Base-by-base conservation (phyloP, 2,888 invertebrate genomes). In the Thymelicus lineola region DNA sequence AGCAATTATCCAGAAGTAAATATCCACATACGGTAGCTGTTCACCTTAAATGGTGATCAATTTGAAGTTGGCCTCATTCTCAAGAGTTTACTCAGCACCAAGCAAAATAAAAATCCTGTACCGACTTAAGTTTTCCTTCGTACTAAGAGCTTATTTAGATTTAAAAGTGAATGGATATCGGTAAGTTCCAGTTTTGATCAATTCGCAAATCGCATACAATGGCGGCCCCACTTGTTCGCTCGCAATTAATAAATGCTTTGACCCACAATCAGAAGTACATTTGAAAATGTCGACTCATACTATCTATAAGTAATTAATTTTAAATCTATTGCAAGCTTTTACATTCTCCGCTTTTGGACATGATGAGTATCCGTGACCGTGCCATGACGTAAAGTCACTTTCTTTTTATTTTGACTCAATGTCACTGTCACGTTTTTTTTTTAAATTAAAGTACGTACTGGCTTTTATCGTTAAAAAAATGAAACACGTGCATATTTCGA, bases 201-300 rank as follows among this genome's bases (percentile, higher is more conserved):
- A 86, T 87, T 86, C 83, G 83, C 85, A 82, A 87, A 87, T 86
- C 84, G 84, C 86, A 82, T 80, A 90, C 91, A 91, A 91, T 90
- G 84, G 85, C 81, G 83, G 83, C 80, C 80, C 86, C 83, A 90
- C 87, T 91, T 86, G 89, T 86, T 84, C 85, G 84, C 83, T 90
- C 84, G 90, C 91, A 90, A 91, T 91, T 90, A 92, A 90, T 89
- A 88, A 87, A 86, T 77, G 80, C 80, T 81, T 78, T 89, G 92
- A 91, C 92, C 92, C 81, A 92, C 89, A 86, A 87, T 85, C 82
- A 78, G 62, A 35, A 46, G 70, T 71, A 77, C 77, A 78, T 80
- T 78, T 76, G 80, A 84, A 86, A 82, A 77, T 86, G 88, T 86
- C 86, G 85, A 90, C 83, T 91, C 89, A 90, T 86, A 85, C 81